Base-by-base conservation (phyloP, 2,797 vertebrate genomes). In the Ptychobarbus kaznakovi region DNA sequence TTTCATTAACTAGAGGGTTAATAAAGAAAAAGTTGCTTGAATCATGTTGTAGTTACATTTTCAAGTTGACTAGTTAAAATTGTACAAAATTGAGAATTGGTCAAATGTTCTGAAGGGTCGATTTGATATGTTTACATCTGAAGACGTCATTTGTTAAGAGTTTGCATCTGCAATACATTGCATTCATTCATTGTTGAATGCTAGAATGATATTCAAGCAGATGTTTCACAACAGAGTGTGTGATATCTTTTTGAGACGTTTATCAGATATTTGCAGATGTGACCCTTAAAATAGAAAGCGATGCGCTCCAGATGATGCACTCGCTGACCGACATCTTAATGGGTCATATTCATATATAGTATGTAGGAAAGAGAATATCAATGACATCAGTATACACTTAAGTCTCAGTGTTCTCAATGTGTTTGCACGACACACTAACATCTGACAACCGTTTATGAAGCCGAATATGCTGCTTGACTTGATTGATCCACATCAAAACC, bases 221-320 rank as follows among this genome's bases (percentile, higher is more conserved):
- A 16, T 51, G 80, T 49, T 49, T 80, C 25, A 15, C 70, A 74
- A 73, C 70, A 44, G 18, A 76, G 16, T 7, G 28, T 68, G 46
- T 81, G 65, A 68, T n/a, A 49, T 80, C 63, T 51, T 40, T 65
- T 80, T 65, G 25, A 81, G 40, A 79, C 42, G n/a, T 35, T 56
- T 56, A 12, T 78, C 32, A 83, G 73, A 76, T 78, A 65, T 69
- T 68, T 13, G 25, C 63, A 53, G 32, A 84, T 22, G 63, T 84
- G 16, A 66, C 28, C 61, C 61, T 66, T 76, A 3, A 69, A 70
- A 78, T 32, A 68, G 20, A 82, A 83, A 25, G 35, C 1, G 10
- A 84, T 22, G 22, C 2, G 1, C 40, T 58, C 35, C 61, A 77
- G n/a, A 69, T 77, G 22, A 77, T 68, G 73, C 73, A 77, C 61